Conservation (phyloP, 1,140 invertebrate genomes). For the Calliphora vicina region DNA sequence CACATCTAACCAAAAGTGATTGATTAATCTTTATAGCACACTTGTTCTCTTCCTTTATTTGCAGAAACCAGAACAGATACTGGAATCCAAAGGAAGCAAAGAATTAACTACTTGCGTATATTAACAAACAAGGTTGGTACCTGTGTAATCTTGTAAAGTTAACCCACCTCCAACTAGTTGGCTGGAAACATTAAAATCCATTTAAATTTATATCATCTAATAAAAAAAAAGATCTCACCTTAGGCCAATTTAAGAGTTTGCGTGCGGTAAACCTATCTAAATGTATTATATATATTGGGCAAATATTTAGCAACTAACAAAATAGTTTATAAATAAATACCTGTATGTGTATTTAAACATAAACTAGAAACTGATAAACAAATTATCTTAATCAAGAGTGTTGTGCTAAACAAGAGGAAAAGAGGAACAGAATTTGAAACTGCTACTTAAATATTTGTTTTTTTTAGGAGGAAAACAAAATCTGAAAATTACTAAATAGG, state of each 20-base stretch:
- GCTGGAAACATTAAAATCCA: slow-evolving; percentile 16
- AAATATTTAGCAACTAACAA: neutral
- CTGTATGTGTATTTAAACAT: neutral
- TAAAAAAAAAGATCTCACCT: slow-evolving; percentile 22
- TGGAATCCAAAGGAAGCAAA: neutral
- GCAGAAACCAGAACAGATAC: neutral
- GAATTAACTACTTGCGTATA: neutral
- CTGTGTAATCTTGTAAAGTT: neutral
- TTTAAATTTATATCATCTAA: slow-evolving; percentile 35
- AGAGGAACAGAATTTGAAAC: neutral
- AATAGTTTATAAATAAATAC: neutral
- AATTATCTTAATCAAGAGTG: slow-evolving; percentile 31
- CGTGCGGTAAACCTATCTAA: neutral
- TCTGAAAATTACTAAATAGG: neutral
- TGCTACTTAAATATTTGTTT: slow-evolving; percentile 27
- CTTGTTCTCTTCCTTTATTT: neutral
- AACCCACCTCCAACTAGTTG: neutral
- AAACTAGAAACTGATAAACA: slow-evolving; percentile 25
- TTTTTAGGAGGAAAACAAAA: neutral
- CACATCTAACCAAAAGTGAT: neutral
- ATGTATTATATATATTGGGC: too few relatives aligned
- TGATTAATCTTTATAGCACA: slow-evolving; percentile 25
- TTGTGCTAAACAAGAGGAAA: neutral
- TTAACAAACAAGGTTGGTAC: neutral
- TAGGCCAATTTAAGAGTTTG: neutral